Percentiles rank a stretch among this genome's conserved stretches.
phyloP scores from a whole-genome alignment of 2,888 invertebrate genomes.

The Sarcophaga subvicina region DNA sequence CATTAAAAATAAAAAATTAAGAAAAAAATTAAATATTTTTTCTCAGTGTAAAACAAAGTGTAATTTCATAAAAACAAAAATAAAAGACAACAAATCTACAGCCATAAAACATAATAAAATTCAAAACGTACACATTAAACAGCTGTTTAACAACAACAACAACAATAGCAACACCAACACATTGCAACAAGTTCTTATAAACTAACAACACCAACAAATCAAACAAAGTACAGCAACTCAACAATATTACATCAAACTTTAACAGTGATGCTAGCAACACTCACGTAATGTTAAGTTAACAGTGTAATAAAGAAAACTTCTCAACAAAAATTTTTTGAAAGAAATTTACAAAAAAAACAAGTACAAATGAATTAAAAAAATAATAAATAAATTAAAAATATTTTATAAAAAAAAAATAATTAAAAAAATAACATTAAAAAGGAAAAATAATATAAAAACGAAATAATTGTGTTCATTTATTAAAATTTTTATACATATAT shows the following conservation, averaged over 20 bases:
- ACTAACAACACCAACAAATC: constrained; percentile 5
- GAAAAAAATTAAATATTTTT: background rate
- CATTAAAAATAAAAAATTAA: background rate
- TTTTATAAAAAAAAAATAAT: background rate
- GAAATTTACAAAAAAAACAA: background rate
- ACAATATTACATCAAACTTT: background rate
- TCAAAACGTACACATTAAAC: constrained; percentile 24
- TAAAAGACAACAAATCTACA: constrained; percentile 39
- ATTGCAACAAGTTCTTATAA: constrained; percentile 3
- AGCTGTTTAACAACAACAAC: constrained; percentile 33
- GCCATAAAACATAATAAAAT: constrained; percentile 48
- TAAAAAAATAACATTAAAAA: background rate
- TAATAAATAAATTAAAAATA: background rate
- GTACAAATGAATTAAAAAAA: background rate
- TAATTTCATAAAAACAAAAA: background rate
- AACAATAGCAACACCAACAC: background rate
- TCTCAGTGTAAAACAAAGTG: background rate
- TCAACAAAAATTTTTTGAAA: background rate
- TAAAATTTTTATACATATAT: background rate
- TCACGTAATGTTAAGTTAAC: constrained; percentile 33
- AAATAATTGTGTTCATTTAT: constrained; percentile 44
- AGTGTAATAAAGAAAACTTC: background rate
- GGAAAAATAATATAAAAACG: background rate
- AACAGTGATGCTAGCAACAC: background rate
- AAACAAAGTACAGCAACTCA: constrained; percentile 2